Evolutionary conservation across 2,888 invertebrate genomes (phyloP), one percentile per base, ranked within the genome.

Genomic region (Parochlus steinenii): DNA sequence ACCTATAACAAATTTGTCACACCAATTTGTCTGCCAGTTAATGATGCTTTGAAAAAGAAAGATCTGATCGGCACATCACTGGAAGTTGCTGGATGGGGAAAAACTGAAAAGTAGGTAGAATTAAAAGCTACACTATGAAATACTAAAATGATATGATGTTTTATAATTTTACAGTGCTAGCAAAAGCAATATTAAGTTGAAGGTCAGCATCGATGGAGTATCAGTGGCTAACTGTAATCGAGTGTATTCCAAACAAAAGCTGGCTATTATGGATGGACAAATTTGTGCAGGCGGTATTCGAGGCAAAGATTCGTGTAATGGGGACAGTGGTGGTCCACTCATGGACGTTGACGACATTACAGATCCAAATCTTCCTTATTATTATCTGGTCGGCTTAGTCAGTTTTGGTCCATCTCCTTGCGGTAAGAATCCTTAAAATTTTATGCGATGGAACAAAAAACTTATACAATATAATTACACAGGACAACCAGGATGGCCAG

Each of bases 61-160:
- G 14, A 19, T 18, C 5, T 14, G 10, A 28, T 4, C 4, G 14
- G 10, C 10, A 22, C 28, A 6, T 12, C 28, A 6, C 16, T 12
- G 12, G 23, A 14, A n/a, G 28, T 34, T 14, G 12, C 15, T 5
- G 34, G 34, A 3, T 34, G 15, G 16, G 34, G 34, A 14, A 27
- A 34, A 18, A 34, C 34, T 14, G 34, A 34, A 34, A 16, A 12
- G n/a, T n/a, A n/a, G n/a, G n/a, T n/a, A n/a, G n/a, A n/a, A n/a
- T n/a, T n/a, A n/a, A n/a, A n/a, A n/a, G n/a, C n/a, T n/a, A n/a
- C n/a, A n/a, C n/a, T n/a, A n/a, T n/a, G n/a, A n/a, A n/a, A n/a
- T n/a, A n/a, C n/a, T n/a, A n/a, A n/a, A n/a, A n/a, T n/a, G n/a
- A n/a, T n/a, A n/a, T n/a, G n/a, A n/a, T n/a, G n/a, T n/a, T n/a